Evolutionary conservation across 92 coral and sea anemone species (phyloP), one percentile per base, ranked within the genome.

Genomic region (Meandrina meandrites): DNA sequence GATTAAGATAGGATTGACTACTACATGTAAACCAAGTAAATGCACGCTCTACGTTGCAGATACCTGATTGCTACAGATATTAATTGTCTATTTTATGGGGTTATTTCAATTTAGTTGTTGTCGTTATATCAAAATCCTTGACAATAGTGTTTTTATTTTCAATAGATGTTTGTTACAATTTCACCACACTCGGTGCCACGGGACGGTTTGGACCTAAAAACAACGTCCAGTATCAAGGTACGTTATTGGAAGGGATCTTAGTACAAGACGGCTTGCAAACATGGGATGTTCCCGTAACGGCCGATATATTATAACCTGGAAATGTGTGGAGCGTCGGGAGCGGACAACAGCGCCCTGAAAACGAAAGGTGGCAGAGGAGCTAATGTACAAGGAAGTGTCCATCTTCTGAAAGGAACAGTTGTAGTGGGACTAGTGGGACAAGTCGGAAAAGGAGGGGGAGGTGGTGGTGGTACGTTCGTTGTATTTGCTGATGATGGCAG

Each of bases 351-450:
- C 18, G 4, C 1, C 28, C 64, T 22, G 0, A 0, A 40, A n/a
- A 85, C 88, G 8, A 24, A n/a, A 19, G 89, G 85, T 40, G 89
- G 89, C 11, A 70, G 30, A 67, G 89, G 89, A 14, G 89, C 89
- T 13, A 79, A 66, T 21, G 78, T 69, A 10, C 50, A 71, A 79
- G 89, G 89, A 30, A 69, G 12, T 18, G 53, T 79, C 13, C 80
- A 78, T 35, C 85, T 86, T 22, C 70, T 51, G 18, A 21, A 86
- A 19, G 89, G 89, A 53, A 86, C 75, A 70, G 69, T 62, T 86
- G 80, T n/a, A n/a, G 79, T 42, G 36, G 79, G 79, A n/a, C 70
- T 86, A 53, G 85, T 86, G 47, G 89, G 89, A 21, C 89, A 86
- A 30, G n/a, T 28, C 15, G 84, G 68, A 8, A 32, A 48, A 10